Base-by-base conservation (phyloP, 1,140 invertebrate genomes). In the Drosophila tsacasi region DNA sequence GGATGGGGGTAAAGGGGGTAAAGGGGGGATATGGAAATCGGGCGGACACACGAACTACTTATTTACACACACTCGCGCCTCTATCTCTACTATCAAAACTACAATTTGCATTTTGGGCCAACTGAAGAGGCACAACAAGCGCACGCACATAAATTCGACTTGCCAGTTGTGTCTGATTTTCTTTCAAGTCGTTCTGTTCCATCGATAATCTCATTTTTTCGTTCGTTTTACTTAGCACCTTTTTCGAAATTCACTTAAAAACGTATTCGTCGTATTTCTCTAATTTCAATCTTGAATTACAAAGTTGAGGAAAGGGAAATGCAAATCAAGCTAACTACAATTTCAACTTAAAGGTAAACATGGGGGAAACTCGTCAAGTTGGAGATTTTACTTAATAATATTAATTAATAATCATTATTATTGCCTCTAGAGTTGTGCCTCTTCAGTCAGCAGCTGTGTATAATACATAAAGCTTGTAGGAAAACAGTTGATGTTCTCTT, bases 41-140 rank as follows among this genome's bases (percentile, higher is more conserved):
- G 12, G 15, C 19, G 52, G 61, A 44, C 27, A 58, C 47, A 50
- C 69, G 32, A 50, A 57, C 49, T 58, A 79, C 59, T 59, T 79
- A 71, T 79, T 58, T 79, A 76, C 54, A 50, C 40, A 62, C 23
- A 50, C n/a, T 25, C 23, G 47, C 57, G 23, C 9, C 46, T 25
- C 23, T 39, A 39, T 37, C 44, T 30, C 47, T n/a, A 49, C 17
- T 27, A 49, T 49, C 23, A 55, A 55, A 50, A 73, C 52, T 73
- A 73, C 55, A 73, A 39, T 68, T 66, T 66, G 60, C 62, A 37
- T 71, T 67, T 40, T 42, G 27, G 27, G 21, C 37, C 54, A 35
- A 39, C 54, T 25, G 37, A 25, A 39, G 54, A 57, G 54, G 54
- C 54, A 57, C 54, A 57, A 55, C 50, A 30, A 17, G 8, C 50